A percentile compares a stretch with the other conserved stretches of the same genome.
These are phyloP conservation scores for Callopanchax toddi DNA, from an alignment of 2,113 vertebrate species.

Conservation along the genomic window DNA sequence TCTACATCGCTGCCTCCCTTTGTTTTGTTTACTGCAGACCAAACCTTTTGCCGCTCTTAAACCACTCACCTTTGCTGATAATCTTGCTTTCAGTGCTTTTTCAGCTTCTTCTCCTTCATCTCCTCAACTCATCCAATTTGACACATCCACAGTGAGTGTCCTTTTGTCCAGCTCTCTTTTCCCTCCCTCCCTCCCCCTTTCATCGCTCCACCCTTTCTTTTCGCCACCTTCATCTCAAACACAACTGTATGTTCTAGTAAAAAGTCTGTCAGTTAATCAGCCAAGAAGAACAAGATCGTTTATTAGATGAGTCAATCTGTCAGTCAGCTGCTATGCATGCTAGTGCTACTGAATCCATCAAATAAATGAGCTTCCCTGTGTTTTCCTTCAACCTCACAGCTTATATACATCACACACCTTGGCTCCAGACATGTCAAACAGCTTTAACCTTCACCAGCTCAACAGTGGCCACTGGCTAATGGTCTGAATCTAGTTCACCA, in stretches of 20 bases:
- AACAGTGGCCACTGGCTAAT: conserved; percentile 4
- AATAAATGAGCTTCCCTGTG: conserved; percentile 47
- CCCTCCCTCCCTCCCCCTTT: not conserved
- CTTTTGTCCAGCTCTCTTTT: not conserved
- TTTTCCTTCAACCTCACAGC: conserved; percentile 31
- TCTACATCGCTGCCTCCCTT: conserved; percentile 23
- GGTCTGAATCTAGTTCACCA: not conserved
- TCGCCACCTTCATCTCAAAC: not conserved
- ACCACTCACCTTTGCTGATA: conserved; percentile 44
- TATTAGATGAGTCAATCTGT: conserved; percentile 31
- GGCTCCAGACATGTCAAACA: not conserved
- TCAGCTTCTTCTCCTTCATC: not conserved
- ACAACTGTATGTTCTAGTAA: not conserved
- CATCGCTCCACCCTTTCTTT: not conserved
- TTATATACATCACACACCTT: not conserved
- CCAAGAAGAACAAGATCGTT: conserved; percentile 28
- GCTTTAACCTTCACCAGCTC: not conserved
- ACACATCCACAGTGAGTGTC: not conserved
- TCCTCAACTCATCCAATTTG: conserved; percentile 4
- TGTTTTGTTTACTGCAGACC: conserved; percentile 43
- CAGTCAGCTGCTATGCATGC: conserved; percentile 37
- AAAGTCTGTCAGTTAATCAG: conserved; percentile 16
- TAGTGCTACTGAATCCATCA: conserved; percentile 19
- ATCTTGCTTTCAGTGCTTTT: conserved; percentile 17
- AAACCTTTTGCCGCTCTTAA: conserved; percentile 29